These are phyloP conservation scores for Accipiter cooperii DNA, from an alignment of 2,113 vertebrate species.

Conservation along the genomic window DNA sequence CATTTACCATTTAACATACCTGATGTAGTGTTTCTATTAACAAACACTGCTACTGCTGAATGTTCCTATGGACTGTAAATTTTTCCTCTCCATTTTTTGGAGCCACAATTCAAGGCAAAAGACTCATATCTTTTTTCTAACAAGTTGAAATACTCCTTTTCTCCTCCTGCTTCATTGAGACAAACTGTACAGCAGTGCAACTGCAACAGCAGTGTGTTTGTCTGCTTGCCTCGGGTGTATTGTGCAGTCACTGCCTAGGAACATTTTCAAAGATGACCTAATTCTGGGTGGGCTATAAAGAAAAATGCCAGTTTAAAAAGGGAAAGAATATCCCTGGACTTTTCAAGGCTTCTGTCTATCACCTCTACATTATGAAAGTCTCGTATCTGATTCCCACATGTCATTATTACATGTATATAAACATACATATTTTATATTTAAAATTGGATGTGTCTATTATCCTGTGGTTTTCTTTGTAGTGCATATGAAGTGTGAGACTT, in stretches of 20 bases:
- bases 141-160: neutral
- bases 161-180: neutral
- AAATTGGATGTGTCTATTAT: slow-evolving; percentile 27
- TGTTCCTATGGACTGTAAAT: neutral
- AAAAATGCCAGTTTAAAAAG: neutral
- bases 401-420: slow-evolving; percentile 33
- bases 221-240: neutral
- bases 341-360: slow-evolving; percentile 2
- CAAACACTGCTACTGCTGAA: neutral
- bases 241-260: neutral
- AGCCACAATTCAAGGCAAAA: neutral
- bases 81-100: neutral
- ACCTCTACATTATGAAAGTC: neutral
- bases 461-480: slow-evolving; percentile 57
- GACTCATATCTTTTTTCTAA: neutral
- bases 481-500: slow-evolving; percentile 47
- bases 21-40: neutral
- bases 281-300: neutral
- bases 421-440: slow-evolving; percentile 30
- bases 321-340: neutral
- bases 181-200: neutral
- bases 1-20: neutral
- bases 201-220: neutral
- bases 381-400: slow-evolving; percentile 18
- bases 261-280: neutral